These are phyloP conservation scores for Physeter macrocephalus DNA, from an alignment of 2,113 vertebrate species.

Conservation along the genomic window DNA sequence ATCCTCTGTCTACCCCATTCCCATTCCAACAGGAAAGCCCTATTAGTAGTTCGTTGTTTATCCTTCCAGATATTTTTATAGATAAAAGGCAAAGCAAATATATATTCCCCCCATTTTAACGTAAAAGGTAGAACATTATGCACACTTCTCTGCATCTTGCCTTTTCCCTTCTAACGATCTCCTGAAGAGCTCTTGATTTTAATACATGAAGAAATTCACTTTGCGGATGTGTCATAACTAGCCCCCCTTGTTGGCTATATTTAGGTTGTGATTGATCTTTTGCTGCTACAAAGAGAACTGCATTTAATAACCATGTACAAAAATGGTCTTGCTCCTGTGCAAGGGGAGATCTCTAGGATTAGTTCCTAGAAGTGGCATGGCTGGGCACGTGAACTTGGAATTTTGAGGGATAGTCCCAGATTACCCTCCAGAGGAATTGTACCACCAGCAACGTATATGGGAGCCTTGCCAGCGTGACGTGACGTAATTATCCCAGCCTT, in stretches of 20 bases:
- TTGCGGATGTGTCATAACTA: not conserved
- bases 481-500: too few species aligned
- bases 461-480: not conserved
- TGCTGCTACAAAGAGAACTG: not conserved
- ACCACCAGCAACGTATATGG: accelerated
- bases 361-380: not conserved
- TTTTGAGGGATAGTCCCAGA: not conserved
- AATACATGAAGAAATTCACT: not conserved
- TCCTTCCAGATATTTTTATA: too few species aligned
- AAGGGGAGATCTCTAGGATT: not conserved
- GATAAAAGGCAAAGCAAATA: too few species aligned
- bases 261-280: not conserved
- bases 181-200: not conserved
- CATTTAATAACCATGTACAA: not conserved
- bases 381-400: not conserved
- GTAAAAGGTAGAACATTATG: too few species aligned
- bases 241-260: not conserved
- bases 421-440: not conserved
- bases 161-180: too few species aligned
- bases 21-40: too few species aligned
- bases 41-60: too few species aligned
- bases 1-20: too few species aligned
- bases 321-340: not conserved
- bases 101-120: too few species aligned
- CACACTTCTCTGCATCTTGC: too few species aligned